Evolutionary conservation across 2,888 invertebrate species (phyloP).

Genomic region (Trachelus stipa): DNA sequence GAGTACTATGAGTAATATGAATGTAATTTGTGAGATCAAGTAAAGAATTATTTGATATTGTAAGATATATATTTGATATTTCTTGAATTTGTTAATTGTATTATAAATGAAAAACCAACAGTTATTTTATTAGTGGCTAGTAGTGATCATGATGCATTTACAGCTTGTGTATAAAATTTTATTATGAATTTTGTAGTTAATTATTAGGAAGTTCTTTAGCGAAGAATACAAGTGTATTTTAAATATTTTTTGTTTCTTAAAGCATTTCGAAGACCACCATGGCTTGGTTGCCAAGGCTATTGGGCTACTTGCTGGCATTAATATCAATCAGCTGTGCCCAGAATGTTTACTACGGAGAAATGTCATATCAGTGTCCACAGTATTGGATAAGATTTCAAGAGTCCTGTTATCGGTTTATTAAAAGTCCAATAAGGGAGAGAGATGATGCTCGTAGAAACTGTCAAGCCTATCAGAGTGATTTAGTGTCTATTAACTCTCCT

Average conservation of each 20-base stretch:
- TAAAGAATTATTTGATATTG: background rate
- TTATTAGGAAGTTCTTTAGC: background rate
- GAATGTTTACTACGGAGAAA: constrained; percentile 46
- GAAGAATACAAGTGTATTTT: background rate
- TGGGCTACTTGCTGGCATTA: background rate
- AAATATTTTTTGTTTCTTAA: background rate
- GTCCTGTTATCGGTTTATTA: constrained; percentile 90
- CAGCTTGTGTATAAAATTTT: background rate
- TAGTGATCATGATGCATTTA: background rate
- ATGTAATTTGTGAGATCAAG: background rate
- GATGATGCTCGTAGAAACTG: constrained; percentile 88
- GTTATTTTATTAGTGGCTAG: background rate
- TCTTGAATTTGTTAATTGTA: background rate
- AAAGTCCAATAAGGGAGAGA: constrained; percentile 83
- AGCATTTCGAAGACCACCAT: background rate
- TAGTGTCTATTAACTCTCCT: constrained; percentile 81
- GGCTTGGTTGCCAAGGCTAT: background rate
- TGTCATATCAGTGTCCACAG: constrained; percentile 76
- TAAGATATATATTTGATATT: background rate
- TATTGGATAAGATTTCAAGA: constrained; percentile 87
- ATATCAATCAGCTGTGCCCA: constrained; percentile 34
- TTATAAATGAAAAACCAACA: background rate
- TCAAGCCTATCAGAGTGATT: constrained; percentile 82
- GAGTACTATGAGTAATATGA: constrained; percentile 4
- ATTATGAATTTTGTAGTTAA: background rate